Base-by-base conservation (phyloP, 2,113 vertebrate genomes). In the Gnathochromis pfefferi region DNA sequence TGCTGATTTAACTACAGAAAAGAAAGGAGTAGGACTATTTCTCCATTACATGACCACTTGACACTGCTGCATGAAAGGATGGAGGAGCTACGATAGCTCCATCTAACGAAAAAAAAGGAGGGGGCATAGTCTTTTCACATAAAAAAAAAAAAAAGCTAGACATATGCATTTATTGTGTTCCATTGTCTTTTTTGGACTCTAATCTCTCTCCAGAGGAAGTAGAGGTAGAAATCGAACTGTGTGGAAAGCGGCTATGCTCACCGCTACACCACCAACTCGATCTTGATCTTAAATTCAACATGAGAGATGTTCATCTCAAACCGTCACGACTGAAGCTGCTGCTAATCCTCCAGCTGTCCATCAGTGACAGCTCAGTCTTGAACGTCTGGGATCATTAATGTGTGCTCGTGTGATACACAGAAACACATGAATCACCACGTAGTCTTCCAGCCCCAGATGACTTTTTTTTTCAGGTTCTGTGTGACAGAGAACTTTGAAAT, bases 371-470 rank as follows among this genome's bases (percentile, higher is more conserved):
- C 55, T 87, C 86, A 82, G 13, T 55, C 45, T 86, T 85, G 26
- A 55, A 87, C 87, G 80, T 85, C 40, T 75, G 79, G 85, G 63
- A 83, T 91, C 88, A 78, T 91, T 88, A 92, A 89, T 89, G 86
- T 83, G 68, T 84, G 49, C 68, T 89, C 75, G 58, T 86, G 35
- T 5, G 45, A 40, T 81, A 38, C 49, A 55, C 8, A 81, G 60
- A 53, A 65, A 47, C 10, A 47, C 26, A 54, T 55, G 28, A 38
- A 57, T 33, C 60, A 65, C 0, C 33, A 38, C 33, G 51, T 54
- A 60, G 78, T 28, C 57, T 82, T 81, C 60, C 6, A 31, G 23
- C 11, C 16, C 55, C 60, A 53, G 7, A 84, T 31, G 40, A 80
- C 58, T 85, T 63, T 60, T 63, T 63, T 23, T 9, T 33, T 42